A percentile compares a stretch with the other conserved stretches of the same genome.
These are phyloP conservation scores for Erethizon dorsatum DNA, from an alignment of 2,797 vertebrate species.

Conservation along the genomic window DNA sequence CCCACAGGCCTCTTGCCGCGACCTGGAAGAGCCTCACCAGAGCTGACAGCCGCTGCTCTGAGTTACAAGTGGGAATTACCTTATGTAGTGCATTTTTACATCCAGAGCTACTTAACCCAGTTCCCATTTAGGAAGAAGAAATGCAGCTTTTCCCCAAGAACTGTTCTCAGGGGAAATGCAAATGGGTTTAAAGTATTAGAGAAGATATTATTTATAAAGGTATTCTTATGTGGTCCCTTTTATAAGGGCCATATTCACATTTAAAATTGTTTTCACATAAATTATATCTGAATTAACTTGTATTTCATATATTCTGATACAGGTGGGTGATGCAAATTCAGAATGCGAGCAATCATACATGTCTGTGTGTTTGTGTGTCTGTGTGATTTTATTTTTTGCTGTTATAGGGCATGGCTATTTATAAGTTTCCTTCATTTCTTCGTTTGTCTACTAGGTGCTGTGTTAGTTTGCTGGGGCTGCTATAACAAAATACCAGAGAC, in stretches of 20 bases:
- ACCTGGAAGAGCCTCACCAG: neutral
- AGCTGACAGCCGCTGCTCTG: neutral
- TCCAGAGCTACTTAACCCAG: neutral
- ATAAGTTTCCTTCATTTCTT: neutral
- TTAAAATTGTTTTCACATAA: conserved; percentile 50
- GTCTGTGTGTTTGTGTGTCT: neutral
- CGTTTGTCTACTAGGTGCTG: neutral
- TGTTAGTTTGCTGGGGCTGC: neutral
- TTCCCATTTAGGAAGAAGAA: neutral
- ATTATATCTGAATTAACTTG: neutral
- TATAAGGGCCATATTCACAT: neutral
- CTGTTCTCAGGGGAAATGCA: neutral
- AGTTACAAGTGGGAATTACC: neutral
- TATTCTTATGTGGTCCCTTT: conserved; percentile 22
- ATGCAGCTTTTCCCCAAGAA: neutral
- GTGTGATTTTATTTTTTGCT: neutral
- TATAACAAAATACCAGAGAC: neutral
- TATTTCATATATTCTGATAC: conserved; percentile 15
- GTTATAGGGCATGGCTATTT: neutral
- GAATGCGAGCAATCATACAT: neutral
- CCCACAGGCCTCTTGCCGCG: neutral
- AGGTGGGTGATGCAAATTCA: conserved; percentile 29
- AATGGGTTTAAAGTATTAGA: neutral
- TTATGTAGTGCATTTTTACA: neutral
- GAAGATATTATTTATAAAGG: neutral